Conservation (phyloP, 2,888 invertebrate genomes). For the Ptychoptera contaminata region DNA sequence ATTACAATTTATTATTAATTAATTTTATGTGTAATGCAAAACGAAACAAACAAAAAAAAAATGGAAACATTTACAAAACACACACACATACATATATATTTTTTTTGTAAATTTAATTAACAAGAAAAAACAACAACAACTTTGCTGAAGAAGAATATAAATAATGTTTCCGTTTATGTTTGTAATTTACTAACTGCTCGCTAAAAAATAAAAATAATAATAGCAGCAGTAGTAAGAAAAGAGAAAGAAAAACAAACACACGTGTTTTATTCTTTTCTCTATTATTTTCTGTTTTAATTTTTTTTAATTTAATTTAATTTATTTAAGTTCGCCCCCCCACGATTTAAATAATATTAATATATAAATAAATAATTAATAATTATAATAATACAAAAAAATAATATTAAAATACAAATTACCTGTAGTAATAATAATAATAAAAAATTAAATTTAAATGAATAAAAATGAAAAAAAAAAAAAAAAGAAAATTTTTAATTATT, state of each 20-base stretch:
- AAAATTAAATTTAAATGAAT: neutral
- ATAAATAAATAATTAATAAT: neutral
- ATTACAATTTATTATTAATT: neutral
- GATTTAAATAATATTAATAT: neutral
- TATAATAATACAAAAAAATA: neutral
- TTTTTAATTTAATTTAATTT: slow-evolving; percentile 1
- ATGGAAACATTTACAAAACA: too few relatives aligned
- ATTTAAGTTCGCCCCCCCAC: neutral
- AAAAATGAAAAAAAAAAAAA: neutral
- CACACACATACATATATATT: too few relatives aligned
- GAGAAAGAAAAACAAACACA: neutral
- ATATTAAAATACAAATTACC: neutral
- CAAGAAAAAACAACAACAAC: neutral
- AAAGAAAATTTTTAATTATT: neutral
- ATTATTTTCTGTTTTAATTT: too few relatives aligned
- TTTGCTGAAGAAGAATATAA: neutral
- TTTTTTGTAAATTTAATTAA: neutral
- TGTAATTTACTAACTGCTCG: too few relatives aligned
- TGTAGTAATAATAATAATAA: neutral
- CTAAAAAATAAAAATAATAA: too few relatives aligned
- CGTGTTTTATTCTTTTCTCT: too few relatives aligned
- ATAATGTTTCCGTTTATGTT: too few relatives aligned
- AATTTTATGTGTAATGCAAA: neutral
- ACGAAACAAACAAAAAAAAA: neutral
- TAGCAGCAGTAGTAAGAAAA: too few relatives aligned